Evolutionary conservation across 2,113 vertebrate genomes (phyloP).

Genomic region (Tenebrosternarchus preto): DNA sequence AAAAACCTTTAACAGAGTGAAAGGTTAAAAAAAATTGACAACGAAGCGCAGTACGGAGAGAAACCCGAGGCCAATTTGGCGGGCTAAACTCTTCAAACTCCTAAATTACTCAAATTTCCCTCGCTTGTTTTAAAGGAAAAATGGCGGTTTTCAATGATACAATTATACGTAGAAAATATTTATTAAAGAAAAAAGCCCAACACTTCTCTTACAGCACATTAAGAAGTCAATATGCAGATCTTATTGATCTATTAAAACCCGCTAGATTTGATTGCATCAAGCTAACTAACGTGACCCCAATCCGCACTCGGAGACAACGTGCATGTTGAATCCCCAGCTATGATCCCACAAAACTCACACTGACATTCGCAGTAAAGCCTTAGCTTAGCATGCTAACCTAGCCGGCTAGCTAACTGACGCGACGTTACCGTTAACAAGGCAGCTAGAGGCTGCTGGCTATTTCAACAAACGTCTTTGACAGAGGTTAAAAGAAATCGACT

Average conservation of each 20-base stretch:
- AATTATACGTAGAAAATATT: neutral
- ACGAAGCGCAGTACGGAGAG: neutral
- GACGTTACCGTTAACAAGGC: neutral
- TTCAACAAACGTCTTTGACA: no score
- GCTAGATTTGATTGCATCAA: neutral
- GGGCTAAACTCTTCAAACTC: constrained; percentile 20
- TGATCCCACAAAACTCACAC: constrained; percentile 10
- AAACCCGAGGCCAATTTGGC: neutral
- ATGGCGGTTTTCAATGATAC: constrained; percentile 42
- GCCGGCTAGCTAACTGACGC: neutral
- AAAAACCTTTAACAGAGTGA: neutral
- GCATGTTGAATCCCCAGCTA: constrained; percentile 8
- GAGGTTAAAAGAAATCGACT: no score
- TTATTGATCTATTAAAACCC: neutral
- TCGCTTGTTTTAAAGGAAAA: constrained; percentile 38
- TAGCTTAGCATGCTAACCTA: constrained; percentile 41
- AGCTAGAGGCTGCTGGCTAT: neutral
- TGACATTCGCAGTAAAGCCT: constrained; percentile 26
- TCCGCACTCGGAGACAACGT: neutral
- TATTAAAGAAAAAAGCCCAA: neutral
- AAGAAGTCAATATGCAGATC: neutral
- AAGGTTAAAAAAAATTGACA: neutral
- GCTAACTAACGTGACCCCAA: neutral
- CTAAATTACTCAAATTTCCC: constrained; percentile 46
- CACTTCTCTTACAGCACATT: neutral